Conservation (phyloP, 2,888 invertebrate species). For the Brachycybe producta region DNA sequence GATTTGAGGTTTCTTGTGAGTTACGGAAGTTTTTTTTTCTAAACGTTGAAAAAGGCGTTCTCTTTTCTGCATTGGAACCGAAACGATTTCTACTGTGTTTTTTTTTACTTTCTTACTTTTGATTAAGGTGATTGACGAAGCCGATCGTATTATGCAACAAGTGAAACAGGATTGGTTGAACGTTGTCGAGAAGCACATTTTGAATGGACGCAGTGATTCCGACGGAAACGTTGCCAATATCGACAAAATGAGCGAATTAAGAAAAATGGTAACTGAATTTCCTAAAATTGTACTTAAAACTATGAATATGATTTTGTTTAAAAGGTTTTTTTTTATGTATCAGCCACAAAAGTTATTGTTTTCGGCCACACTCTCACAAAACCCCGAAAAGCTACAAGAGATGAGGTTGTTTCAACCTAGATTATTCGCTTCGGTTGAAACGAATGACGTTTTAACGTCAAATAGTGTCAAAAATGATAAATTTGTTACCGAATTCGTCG, state of each 20-base stretch:
- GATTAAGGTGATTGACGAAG: conserved; percentile 74
- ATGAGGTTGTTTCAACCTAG: conserved; percentile 83
- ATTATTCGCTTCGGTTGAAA: conserved; percentile 56
- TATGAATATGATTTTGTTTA: not conserved
- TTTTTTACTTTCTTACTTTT: conserved; percentile 5
- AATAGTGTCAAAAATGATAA: not conserved
- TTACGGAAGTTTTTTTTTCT: conserved; percentile 7
- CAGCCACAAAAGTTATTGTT: conserved; percentile 71
- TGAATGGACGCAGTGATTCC: not conserved
- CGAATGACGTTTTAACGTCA: conserved; percentile 1
- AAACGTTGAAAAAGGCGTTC: not conserved
- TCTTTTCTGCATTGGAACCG: conserved; percentile 6
- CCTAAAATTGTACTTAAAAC: not conserved
- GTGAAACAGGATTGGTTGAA: conserved; percentile 83
- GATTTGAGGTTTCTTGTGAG: conserved; percentile 47
- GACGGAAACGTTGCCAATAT: not conserved
- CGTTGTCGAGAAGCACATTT: conserved; percentile 50
- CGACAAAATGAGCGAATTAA: no score
- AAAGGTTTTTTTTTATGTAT: not conserved
- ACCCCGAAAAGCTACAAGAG: conserved; percentile 85
- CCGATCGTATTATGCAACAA: conserved; percentile 85
- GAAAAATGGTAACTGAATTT: not conserved
- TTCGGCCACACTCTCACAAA: conserved; percentile 93
- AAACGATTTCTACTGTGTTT: not conserved
- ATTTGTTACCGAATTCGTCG: not conserved